Evolutionary conservation across 1,140 invertebrate genomes (phyloP).

Genomic region (Cyphomyrmex costatus): DNA sequence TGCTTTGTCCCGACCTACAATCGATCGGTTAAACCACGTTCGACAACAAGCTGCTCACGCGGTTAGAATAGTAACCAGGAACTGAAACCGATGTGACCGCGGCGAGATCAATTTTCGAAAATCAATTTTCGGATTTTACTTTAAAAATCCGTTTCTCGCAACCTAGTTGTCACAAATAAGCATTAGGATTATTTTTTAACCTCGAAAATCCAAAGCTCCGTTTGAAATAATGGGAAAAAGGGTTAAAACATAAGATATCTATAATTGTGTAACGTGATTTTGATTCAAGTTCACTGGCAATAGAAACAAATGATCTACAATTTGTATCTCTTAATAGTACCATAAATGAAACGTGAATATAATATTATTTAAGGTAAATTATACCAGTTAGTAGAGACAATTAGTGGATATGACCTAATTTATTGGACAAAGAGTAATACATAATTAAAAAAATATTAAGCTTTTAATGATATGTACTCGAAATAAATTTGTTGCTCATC

Average conservation of each 20-base stretch:
- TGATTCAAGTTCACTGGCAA: neutral
- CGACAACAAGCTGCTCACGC: conserved; percentile 57
- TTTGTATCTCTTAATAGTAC: neutral
- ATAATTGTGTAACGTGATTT: neutral
- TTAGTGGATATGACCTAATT: too few species aligned
- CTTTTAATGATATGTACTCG: too few species aligned
- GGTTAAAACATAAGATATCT: neutral
- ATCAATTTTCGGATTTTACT: conserved; percentile 17
- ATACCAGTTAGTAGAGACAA: too few species aligned
- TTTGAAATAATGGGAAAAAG: neutral
- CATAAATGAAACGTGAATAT: neutral
- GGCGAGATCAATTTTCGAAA: conserved; percentile 31
- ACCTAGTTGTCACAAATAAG: neutral
- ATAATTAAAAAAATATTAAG: too few species aligned
- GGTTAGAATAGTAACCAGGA: conserved; percentile 45
- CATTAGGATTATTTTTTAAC: neutral
- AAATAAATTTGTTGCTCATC: too few species aligned
- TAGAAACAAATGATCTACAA: neutral
- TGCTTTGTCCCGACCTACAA: conserved; percentile 50
- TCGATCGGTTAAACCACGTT: conserved; percentile 34
- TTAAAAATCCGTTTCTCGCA: neutral
- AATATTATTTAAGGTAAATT: too few species aligned
- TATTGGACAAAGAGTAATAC: too few species aligned
- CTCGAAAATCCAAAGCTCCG: neutral
- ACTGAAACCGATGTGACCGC: conserved; percentile 9